Evolutionary conservation across 2,888 invertebrate genomes (phyloP), one percentile per base, ranked within the genome.

Genomic region (Bembecia ichneumoniformis): DNA sequence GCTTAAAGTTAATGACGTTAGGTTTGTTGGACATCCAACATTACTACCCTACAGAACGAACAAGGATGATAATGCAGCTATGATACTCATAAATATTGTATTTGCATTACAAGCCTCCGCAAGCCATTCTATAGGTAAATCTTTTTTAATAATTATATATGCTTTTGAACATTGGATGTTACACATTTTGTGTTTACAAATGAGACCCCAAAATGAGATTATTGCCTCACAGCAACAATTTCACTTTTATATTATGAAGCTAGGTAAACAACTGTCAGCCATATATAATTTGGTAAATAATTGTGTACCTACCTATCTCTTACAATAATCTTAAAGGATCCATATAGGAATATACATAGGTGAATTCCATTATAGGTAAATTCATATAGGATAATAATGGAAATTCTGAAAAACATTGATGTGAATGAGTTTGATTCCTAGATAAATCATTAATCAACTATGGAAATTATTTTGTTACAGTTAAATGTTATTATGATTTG

Each of bases 21-120:
- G 97, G 45, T 98, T 98, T 83, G 96, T 98, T 10, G 96, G 98
- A 0, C 97, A 97, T 77, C 98, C 98, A 0, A 95, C 96, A 1
- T 77, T 94, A 20, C 88, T 96, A 48, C 92, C 92, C 11, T 90
- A 92, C 36, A 86, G 91, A 58, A 91, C 90, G 11, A 90, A 90
- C 51, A 90, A 91, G 55, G 91, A 91, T 74, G 90, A 90, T 58
- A 88, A 88, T 0, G 90, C 92, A 54, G 91, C 92, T n/a, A 90
- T 91, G 61, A 93, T 94, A 81, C 83, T 96, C 43, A 93, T 95
- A 43, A 94, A 95, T 71, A 93, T 96, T 61, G 96, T 97, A 1
- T 97, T 98, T 87, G 96, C 97, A 17, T 77, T 96, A 47, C 93
- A 96, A 79, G 97, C 97, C 0, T 92, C 94, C 58, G 96, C 96